These are phyloP conservation scores for Polydrusus cervinus DNA, from an alignment of 2,888 invertebrate genomes.

Conservation along the genomic window DNA sequence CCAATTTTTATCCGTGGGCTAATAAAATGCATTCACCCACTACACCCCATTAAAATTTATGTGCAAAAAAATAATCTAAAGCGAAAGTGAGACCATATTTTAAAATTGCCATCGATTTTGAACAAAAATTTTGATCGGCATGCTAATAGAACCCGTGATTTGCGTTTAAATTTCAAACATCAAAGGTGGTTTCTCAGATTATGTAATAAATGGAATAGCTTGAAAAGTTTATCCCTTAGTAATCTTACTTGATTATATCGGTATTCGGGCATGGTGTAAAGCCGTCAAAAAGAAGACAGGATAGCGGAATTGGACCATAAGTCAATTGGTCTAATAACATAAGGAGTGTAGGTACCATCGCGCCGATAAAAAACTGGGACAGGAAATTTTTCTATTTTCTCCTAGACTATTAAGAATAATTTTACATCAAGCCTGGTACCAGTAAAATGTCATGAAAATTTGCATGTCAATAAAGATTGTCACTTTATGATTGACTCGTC, in stretches of 20 bases:
- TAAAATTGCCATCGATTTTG: slow-evolving; percentile 35
- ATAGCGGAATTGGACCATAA: slow-evolving; percentile 18
- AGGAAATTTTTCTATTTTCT: too few species aligned
- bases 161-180: slow-evolving; percentile 32
- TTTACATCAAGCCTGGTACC: too few species aligned
- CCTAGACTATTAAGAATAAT: too few species aligned
- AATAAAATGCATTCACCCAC: not conserved
- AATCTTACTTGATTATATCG: slow-evolving; percentile 67
- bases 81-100: slow-evolving; percentile 19
- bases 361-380: too few species aligned
- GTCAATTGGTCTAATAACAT: slow-evolving; percentile 2
- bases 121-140: slow-evolving; percentile 30
- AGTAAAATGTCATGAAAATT: too few species aligned
- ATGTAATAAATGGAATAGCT: slow-evolving; percentile 66
- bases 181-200: slow-evolving; percentile 57
- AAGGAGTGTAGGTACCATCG: too few species aligned
- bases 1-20: not conserved
- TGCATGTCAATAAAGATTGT: too few species aligned
- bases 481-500: too few species aligned
- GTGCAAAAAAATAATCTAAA: not conserved
- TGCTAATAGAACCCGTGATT: slow-evolving; percentile 14
- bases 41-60: not conserved
- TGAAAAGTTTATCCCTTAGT: slow-evolving; percentile 65
- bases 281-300: slow-evolving; percentile 30
- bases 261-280: slow-evolving; percentile 63